Percentiles rank a stretch among this genome's conserved stretches.
Conservation (phyloP, 2,797 vertebrate species). For the Odontamblyopus lacepedii region DNA sequence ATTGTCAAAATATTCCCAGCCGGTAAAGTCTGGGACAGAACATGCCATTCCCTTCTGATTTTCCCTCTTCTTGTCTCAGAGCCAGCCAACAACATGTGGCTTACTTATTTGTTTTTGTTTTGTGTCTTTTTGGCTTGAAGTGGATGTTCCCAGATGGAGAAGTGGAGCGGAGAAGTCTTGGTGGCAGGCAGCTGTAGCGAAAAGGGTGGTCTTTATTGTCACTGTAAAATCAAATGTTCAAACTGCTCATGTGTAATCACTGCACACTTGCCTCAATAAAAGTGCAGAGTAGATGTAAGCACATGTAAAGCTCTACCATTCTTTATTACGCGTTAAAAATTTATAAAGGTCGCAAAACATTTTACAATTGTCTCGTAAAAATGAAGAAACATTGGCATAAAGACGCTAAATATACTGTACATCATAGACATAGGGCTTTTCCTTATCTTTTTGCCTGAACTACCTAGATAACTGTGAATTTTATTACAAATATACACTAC, state of each 20-base stretch:
- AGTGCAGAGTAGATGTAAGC: not conserved
- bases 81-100: conserved; percentile 54
- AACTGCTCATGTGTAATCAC: conserved; percentile 12
- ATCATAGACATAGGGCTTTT: not conserved
- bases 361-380: not conserved
- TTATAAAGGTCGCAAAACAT: not conserved
- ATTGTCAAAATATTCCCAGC: conserved; percentile 31
- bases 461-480: not conserved
- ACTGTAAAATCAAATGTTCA: conserved; percentile 16
- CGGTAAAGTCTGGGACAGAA: conserved; percentile 41
- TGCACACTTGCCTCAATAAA: conserved; percentile 1
- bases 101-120: conserved; percentile 60
- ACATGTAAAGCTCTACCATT: not conserved
- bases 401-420: not conserved
- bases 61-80: conserved; percentile 25
- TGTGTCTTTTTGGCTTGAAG: conserved; percentile 60
- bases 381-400: not conserved
- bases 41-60: conserved; percentile 52
- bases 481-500: not conserved
- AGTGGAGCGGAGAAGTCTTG: conserved; percentile 31
- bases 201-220: conserved; percentile 26
- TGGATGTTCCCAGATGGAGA: conserved; percentile 64
- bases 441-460: not conserved
- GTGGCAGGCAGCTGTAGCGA: conserved; percentile 37
- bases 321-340: not conserved